phyloP scores from a whole-genome alignment of 2,888 invertebrate genomes.

The Plagodis dolabraria region DNA sequence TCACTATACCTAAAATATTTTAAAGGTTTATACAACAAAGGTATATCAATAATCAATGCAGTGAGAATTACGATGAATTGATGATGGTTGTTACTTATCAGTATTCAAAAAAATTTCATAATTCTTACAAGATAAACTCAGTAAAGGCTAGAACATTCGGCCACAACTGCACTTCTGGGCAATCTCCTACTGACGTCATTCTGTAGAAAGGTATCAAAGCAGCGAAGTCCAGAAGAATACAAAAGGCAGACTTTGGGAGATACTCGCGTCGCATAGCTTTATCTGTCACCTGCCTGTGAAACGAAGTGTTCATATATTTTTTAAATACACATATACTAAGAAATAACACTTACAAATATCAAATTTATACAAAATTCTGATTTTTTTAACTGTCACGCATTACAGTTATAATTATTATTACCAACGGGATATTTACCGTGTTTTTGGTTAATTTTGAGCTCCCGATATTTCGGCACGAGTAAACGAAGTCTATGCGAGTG shows the following conservation, averaged over 20 bases:
- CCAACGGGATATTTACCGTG: too few species aligned
- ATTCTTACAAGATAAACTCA: constrained; percentile 65
- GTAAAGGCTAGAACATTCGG: constrained; percentile 60
- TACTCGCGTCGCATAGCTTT: constrained; percentile 61
- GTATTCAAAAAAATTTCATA: not conserved
- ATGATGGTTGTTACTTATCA: not conserved
- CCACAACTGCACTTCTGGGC: constrained; percentile 47
- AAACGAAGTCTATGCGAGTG: too few species aligned
- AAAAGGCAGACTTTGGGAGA: constrained; percentile 58
- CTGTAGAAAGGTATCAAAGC: constrained; percentile 59
- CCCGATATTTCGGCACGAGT: too few species aligned
- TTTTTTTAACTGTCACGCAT: too few species aligned
- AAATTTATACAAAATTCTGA: not conserved
- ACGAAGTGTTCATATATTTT: too few species aligned
- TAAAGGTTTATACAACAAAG: too few species aligned
- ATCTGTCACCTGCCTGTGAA: constrained; percentile 54
- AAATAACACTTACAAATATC: not conserved
- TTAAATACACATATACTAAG: too few species aligned
- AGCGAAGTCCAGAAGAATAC: constrained; percentile 55
- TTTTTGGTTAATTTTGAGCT: too few species aligned
- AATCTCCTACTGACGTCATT: constrained; percentile 42
- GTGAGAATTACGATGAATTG: too few species aligned
- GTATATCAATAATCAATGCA: too few species aligned
- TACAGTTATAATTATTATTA: not conserved
- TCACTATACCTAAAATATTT: too few species aligned